A percentile compares a stretch with the other conserved stretches of the same genome.
Conservation (phyloP, 2,888 invertebrate genomes). For the Drosophila fulvimacula region DNA sequence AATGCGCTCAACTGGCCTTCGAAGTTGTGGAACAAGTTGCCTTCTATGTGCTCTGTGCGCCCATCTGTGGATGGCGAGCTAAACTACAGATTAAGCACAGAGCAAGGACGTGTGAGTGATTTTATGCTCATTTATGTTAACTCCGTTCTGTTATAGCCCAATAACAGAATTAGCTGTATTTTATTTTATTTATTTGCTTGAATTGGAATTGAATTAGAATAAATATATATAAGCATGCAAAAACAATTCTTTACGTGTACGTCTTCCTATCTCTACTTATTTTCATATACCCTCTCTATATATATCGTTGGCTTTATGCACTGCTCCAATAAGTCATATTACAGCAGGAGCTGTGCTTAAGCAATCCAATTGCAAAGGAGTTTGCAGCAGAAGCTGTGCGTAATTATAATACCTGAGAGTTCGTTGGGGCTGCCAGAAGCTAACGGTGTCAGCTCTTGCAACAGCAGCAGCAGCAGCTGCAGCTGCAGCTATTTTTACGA, state of each 20-base stretch:
- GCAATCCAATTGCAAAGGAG: slow-evolving; percentile 13
- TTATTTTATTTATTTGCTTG: not conserved
- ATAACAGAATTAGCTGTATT: not conserved
- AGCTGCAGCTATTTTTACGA: slow-evolving; percentile 65
- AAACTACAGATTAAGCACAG: not conserved
- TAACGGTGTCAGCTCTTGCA: slow-evolving; percentile 50
- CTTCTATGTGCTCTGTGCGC: not conserved
- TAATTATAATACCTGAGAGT: slow-evolving; percentile 48
- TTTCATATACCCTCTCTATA: not conserved
- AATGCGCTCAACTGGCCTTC: not conserved
- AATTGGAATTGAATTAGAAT: not conserved
- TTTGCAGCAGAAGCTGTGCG: slow-evolving; percentile 15
- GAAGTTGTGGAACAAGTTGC: not conserved
- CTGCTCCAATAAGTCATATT: slow-evolving; percentile 3
- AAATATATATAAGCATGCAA: no score
- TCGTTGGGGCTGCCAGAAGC: slow-evolving; percentile 25
- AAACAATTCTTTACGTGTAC: no score
- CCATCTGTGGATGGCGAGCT: not conserved
- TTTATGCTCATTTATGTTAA: not conserved
- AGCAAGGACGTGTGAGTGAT: not conserved
- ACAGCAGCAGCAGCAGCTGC: slow-evolving; percentile 27
- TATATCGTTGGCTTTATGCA: not conserved
- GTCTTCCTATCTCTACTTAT: not conserved
- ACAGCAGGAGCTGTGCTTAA: slow-evolving; percentile 5
- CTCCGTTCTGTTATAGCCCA: not conserved